Evolutionary conservation across 2,113 vertebrate species (phyloP).

Genomic region (Sapajus apella): DNA sequence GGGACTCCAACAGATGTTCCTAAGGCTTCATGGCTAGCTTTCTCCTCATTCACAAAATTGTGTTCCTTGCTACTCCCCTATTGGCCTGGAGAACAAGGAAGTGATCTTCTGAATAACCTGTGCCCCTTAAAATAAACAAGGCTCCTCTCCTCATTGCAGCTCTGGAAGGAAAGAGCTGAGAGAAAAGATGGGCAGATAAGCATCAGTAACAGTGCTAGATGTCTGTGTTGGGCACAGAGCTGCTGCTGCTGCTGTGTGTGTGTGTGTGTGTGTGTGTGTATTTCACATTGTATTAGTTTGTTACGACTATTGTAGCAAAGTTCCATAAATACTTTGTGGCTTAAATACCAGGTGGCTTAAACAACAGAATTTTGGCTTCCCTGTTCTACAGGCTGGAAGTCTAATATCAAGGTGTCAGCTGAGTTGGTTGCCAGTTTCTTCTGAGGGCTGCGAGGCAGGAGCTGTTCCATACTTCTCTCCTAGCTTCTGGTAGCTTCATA

Average conservation of each 20-base stretch:
- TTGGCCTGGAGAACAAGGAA: neutral
- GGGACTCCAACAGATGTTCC: conserved; percentile 56
- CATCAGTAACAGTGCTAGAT: neutral
- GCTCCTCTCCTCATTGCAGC: neutral
- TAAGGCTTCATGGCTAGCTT: neutral
- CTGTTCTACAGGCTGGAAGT: neutral
- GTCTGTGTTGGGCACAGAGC: neutral
- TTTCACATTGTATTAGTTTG: neutral
- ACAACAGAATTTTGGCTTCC: neutral
- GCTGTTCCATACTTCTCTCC: neutral
- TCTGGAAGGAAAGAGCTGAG: neutral
- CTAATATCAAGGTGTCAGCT: neutral
- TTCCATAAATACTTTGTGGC: neutral
- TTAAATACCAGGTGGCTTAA: neutral
- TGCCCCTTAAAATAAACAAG: neutral
- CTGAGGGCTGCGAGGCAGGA: neutral
- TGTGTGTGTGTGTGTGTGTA: neutral
- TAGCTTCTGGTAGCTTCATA: neutral
- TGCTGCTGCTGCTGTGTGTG: neutral
- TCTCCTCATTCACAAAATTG: conserved; percentile 67
- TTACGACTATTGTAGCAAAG: neutral
- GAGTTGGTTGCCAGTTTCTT: neutral
- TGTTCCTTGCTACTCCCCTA: neutral
- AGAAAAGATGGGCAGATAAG: neutral
- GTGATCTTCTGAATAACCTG: neutral